These are phyloP conservation scores for Eupithecia dodoneata DNA, from an alignment of 2,888 invertebrate genomes.

Conservation along the genomic window DNA sequence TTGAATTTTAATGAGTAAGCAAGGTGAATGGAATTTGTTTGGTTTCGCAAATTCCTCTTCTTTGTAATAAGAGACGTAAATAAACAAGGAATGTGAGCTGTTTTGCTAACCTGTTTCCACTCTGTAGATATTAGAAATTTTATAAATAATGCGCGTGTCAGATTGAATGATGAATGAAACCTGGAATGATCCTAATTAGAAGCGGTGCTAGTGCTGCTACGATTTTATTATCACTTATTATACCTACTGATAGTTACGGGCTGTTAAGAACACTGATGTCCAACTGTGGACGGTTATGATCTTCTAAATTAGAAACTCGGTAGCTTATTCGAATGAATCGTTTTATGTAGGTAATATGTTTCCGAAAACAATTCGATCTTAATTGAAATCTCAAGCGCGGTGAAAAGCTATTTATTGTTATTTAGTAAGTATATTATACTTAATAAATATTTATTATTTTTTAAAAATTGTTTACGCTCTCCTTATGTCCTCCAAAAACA, in stretches of 20 bases:
- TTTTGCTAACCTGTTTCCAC: neutral
- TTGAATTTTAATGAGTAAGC: conserved; percentile 42
- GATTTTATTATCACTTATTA: neutral
- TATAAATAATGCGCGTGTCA: neutral
- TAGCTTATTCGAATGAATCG: neutral
- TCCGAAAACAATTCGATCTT: too few relatives aligned
- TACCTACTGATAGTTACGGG: neutral
- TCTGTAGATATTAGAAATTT: neutral
- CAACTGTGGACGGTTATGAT: neutral
- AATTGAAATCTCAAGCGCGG: too few relatives aligned
- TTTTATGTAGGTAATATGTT: too few relatives aligned
- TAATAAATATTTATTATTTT: too few relatives aligned
- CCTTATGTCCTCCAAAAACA: neutral
- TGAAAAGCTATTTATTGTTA: too few relatives aligned
- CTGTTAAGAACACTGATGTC: neutral
- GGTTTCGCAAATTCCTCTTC: conserved; percentile 37
- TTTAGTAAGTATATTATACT: too few relatives aligned
- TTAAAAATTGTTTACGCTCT: neutral
- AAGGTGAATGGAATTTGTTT: conserved; percentile 35
- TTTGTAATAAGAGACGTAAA: conserved; percentile 25
- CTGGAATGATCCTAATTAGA: neutral
- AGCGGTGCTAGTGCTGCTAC: neutral
- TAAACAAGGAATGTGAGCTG: conserved; percentile 15
- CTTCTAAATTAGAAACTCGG: neutral
- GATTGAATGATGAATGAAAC: neutral